A percentile compares a stretch with the other conserved stretches of the same genome.
Evolutionary conservation across 2,113 vertebrate genomes (phyloP).

Genomic region (Sakesphorus luctuosus): DNA sequence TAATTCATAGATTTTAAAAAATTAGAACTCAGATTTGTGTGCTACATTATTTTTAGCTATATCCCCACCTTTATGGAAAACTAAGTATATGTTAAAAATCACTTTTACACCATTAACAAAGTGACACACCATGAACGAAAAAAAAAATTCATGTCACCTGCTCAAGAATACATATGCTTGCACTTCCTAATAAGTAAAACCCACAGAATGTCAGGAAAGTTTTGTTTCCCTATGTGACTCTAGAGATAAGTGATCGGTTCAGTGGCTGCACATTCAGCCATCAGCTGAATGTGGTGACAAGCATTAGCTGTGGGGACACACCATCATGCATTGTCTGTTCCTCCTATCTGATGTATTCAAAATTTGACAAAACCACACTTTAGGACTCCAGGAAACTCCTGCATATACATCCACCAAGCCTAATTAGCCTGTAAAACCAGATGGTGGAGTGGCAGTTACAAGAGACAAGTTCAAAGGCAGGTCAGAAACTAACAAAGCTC

Average conservation of each 20-base stretch:
- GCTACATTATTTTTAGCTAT: background rate
- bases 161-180: background rate
- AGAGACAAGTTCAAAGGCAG: conserved; percentile 32
- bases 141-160: background rate
- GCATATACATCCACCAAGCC: background rate
- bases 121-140: background rate
- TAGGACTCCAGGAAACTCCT: conserved; percentile 18
- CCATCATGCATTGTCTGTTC: background rate
- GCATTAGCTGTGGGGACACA: background rate
- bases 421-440: conserved; percentile 25
- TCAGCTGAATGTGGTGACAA: background rate
- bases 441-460: background rate
- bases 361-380: conserved; percentile 45
- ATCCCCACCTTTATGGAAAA: background rate
- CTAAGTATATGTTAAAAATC: background rate
- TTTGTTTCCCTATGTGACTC: background rate
- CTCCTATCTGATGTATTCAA: conserved; percentile 4
- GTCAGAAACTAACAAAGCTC: conserved; percentile 35
- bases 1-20: background rate
- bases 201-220: background rate
- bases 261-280: background rate
- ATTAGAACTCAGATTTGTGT: background rate
- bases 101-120: background rate
- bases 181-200: background rate
- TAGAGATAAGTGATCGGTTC: background rate